Base-by-base conservation (phyloP, 2,888 invertebrate genomes). In the Plebejus anna region DNA sequence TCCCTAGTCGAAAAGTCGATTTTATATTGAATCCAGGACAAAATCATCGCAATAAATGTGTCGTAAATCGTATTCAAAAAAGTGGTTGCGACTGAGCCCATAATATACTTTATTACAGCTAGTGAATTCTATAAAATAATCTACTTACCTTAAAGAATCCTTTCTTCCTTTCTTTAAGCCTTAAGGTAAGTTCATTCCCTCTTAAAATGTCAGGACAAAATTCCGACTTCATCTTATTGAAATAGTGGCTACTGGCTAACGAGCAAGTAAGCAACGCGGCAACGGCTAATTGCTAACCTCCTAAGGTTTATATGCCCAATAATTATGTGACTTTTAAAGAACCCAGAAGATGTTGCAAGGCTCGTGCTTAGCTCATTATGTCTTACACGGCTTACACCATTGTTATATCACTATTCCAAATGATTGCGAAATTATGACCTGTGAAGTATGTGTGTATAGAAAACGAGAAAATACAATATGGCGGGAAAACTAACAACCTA, bases 321-420 rank as follows among this genome's bases (percentile, higher is more conserved):
- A 59, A 59, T 59, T 59, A 59, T 22, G 42, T n/a, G 16, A 59
- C 59, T 59, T 59, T 7, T 22, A 28, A 4, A 11, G 61, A 28
- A 28, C 22, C 61, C 11, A 28, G 4, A 4, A 28, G 22, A 61
- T 61, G 61, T 28, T 7, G 61, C 61, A 61, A 1, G 61, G 11
- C 28, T 61, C 61, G 61, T 28, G 11, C 11, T 61, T 28, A 7
- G 6, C 61, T 61, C 11, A 81, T 82, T 82, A 81, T 81, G 80
- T 82, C 82, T 78, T 81, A 81, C 82, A 78, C 78, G 80, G 82
- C 82, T 78, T 81, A 81, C 82, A 78, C 78, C 78, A 79, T 76
- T 80, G 82, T 82, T 83, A 81, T 79, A 77, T 81, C 79, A 79
- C 76, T 66, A 5, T 32, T 66, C 66, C 11, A 32, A 66, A 36